phyloP scores from a whole-genome alignment of 2,888 invertebrate species.

The Apotomis betuletana region DNA sequence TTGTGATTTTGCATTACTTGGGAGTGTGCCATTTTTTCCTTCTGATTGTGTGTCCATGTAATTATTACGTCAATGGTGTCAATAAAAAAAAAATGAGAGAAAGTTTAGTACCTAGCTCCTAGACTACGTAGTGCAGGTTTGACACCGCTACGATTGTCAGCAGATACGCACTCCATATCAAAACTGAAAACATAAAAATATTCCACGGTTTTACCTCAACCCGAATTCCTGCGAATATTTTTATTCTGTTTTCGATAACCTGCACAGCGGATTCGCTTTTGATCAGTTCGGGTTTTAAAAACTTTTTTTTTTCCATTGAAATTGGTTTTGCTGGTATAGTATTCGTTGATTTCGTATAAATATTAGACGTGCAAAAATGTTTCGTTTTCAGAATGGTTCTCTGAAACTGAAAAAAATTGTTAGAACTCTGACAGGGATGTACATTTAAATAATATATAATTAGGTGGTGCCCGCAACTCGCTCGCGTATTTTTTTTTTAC shows the following conservation, averaged over 20 bases:
- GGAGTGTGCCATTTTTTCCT: no score
- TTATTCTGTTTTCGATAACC: constrained; percentile 8
- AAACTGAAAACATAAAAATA: constrained; percentile 43
- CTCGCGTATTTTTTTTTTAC: no score
- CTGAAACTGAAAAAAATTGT: no score
- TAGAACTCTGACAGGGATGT: no score
- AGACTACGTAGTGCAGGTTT: constrained; percentile 42
- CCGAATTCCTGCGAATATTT: constrained; percentile 3
- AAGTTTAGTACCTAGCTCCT: constrained; percentile 40
- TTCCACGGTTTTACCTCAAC: constrained; percentile 15
- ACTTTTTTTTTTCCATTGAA: neutral
- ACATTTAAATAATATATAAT: no score
- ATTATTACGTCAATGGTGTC: no score
- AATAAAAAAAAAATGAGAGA: no score
- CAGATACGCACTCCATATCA: constrained; percentile 45
- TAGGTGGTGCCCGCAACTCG: no score
- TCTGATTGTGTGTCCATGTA: no score
- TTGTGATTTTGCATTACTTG: no score
- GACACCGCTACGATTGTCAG: constrained; percentile 46
- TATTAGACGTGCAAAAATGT: neutral
- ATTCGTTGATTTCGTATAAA: neutral
- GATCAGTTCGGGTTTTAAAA: constrained; percentile 5
- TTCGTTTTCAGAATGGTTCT: no score
- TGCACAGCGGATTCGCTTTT: constrained; percentile 10
- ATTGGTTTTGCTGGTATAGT: neutral